Conservation (phyloP, 2,888 invertebrate species). For the Drosophila niveifrons region DNA sequence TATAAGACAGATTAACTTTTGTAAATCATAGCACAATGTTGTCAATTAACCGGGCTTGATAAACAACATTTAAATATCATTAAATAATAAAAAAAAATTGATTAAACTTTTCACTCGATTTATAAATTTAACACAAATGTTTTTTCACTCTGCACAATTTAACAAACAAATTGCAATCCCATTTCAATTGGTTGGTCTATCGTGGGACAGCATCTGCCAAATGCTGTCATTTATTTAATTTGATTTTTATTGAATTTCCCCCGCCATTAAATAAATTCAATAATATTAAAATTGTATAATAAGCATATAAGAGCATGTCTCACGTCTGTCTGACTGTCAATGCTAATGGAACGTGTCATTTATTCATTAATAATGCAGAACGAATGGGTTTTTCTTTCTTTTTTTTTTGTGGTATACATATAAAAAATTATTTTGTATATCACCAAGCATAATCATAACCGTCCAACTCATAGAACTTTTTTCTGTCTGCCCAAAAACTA, state of each 20-base stretch:
- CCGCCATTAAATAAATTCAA: not conserved
- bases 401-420: not conserved
- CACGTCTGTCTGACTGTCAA: not conserved
- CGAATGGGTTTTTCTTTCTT: not conserved
- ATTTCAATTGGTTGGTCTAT: not conserved
- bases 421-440: no score
- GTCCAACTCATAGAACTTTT: no score
- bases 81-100: not conserved
- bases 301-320: not conserved
- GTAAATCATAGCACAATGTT: not conserved
- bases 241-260: not conserved
- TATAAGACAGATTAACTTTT: not conserved
- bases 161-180: constrained; percentile 13
- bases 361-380: not conserved
- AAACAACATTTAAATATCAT: constrained; percentile 7
- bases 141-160: constrained; percentile 13
- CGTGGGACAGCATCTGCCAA: constrained; percentile 4
- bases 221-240: not conserved
- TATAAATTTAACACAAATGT: not conserved
- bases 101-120: no score
- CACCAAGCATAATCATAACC: no score
- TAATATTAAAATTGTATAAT: not conserved
- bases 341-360: not conserved
- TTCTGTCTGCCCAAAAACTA: no score
- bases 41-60: not conserved